These are phyloP conservation scores for Choloepus didactylus DNA, from an alignment of 2,797 vertebrate species.

Conservation along the genomic window DNA sequence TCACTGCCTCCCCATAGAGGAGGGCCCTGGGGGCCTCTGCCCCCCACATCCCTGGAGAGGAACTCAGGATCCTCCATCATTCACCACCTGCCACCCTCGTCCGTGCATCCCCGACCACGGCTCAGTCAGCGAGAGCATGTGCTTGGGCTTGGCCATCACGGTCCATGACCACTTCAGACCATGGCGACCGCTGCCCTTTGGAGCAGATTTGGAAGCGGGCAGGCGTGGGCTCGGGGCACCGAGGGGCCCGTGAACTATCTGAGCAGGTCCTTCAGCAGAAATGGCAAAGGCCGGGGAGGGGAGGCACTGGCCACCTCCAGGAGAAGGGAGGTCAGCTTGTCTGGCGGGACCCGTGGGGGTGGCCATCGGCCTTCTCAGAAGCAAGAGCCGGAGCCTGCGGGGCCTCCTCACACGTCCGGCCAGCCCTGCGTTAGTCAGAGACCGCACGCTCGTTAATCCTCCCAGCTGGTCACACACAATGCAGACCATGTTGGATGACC, in stretches of 20 bases:
- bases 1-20: neutral
- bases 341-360: neutral
- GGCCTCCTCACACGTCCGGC: too few relatives aligned
- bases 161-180: rapidly evolving
- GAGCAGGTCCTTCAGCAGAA: too few relatives aligned
- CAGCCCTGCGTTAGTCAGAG: neutral
- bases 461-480: rapidly evolving
- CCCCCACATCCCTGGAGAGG: rapidly evolving
- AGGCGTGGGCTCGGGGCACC: too few relatives aligned
- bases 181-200: neutral
- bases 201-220: rapidly evolving
- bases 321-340: too few relatives aligned
- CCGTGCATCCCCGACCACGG: rapidly evolving
- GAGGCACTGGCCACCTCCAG: too few relatives aligned
- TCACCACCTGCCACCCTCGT: rapidly evolving
- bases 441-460: rapidly evolving
- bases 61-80: rapidly evolving
- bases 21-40: neutral
- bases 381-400: rapidly evolving
- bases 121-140: rapidly evolving
- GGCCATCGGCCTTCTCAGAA: too few relatives aligned
- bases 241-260: too few relatives aligned
- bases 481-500: too few relatives aligned
- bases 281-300: neutral
- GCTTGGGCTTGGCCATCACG: rapidly evolving